Evolutionary conservation across 2,113 vertebrate species (phyloP).

Genomic region (Coptodon rendalli): DNA sequence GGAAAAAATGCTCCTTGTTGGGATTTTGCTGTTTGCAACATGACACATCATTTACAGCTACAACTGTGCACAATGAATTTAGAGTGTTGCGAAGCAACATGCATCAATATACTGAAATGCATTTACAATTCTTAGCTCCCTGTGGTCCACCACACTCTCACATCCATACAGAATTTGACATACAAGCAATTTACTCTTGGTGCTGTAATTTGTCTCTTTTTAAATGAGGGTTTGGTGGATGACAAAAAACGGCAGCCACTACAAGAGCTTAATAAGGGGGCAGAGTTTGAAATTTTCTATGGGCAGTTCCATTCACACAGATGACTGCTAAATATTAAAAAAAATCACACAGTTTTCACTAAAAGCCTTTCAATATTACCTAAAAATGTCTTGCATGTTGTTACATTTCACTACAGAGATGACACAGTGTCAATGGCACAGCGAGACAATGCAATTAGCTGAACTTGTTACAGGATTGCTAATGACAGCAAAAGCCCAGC

Average conservation of each 20-base stretch:
- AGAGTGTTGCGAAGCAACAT: neutral
- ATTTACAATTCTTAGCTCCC: neutral
- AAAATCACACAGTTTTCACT: neutral
- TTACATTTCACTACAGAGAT: neutral
- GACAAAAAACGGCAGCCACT: neutral
- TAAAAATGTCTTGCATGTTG: neutral
- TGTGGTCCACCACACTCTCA: neutral
- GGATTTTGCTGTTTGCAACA: neutral
- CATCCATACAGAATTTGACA: conserved; percentile 5
- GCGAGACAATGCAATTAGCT: neutral
- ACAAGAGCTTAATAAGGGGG: neutral
- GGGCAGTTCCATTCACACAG: neutral
- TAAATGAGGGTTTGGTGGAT: neutral
- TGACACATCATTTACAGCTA: conserved; percentile 18
- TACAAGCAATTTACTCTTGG: neutral
- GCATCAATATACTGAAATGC: neutral
- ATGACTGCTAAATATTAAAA: neutral
- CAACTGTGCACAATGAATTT: conserved; percentile 6
- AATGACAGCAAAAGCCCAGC: neutral
- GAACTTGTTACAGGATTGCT: neutral
- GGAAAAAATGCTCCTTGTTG: neutral
- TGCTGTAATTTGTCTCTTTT: neutral
- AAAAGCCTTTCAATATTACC: neutral
- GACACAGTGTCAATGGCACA: neutral
- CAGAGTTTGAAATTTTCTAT: neutral